Evolutionary conservation across 37 sponge, comb jelly and placozoan genomes (phyloP), one percentile per base, ranked within the genome.

Genomic region (Amphimedon queenslandica): DNA sequence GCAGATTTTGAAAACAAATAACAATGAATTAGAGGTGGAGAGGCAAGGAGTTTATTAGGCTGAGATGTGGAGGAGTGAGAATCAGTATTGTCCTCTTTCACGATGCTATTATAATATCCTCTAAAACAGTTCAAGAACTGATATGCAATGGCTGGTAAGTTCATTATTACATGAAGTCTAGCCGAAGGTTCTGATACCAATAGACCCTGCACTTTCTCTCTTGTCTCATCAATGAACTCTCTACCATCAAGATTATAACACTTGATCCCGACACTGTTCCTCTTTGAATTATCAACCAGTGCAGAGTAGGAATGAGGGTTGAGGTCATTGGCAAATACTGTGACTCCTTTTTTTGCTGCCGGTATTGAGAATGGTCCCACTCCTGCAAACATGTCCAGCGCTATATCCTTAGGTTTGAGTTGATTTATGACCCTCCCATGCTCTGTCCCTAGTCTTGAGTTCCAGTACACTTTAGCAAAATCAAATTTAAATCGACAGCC

Each of bases 341-440:
- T 37, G 55, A 96, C 94, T 2, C 85, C 81, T 56, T 82, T 92
- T 75, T 84, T 95, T 25, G 83, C 84, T 41, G 96, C 92, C 1
- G 96, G 99, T 4, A 98, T 58, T 27, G 93, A 84, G 84, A 98
- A 98, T 0, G 99, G 99, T 0, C 99, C 99, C 25, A 98, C 96
- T 16, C 99, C 99, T 55, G 96, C 96, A 81, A 98, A 98, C 86
- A 98, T 80, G 64, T 98, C 99, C 38, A 91, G 40, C 28, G 95
- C 89, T 20, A 80, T 74, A 21, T 95, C 85, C 4, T 66, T 69
- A 24, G 43, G 21, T 3, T 80, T 69, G 42, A 98, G 40, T 55
- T 74, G n/a, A 10, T 81, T 63, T 24, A 83, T 66, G 11, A 98
- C 23, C 20, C 88, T 57, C 29, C 56, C 56, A 53, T 95, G 96